These are phyloP conservation scores for Pseudomugil gertrudae DNA, from an alignment of 2,797 vertebrate genomes.

Conservation along the genomic window DNA sequence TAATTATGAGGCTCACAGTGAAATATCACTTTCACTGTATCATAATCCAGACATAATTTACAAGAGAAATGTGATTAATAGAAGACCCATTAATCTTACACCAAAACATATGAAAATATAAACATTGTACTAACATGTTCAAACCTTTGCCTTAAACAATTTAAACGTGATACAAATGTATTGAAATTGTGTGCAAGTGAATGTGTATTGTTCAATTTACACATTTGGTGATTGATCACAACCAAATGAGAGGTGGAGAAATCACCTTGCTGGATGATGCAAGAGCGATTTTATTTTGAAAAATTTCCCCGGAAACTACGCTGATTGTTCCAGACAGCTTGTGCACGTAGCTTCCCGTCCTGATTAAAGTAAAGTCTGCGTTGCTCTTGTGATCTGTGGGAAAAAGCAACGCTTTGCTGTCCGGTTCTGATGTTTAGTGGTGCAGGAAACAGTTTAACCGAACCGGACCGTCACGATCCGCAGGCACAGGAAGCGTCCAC, in stretches of 20 bases:
- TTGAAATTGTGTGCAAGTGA: too few relatives aligned
- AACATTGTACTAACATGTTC: too few relatives aligned
- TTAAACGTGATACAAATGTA: too few relatives aligned
- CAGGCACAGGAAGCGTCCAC: constrained; percentile 19
- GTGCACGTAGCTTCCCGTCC: constrained; percentile 18
- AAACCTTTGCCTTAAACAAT: too few relatives aligned
- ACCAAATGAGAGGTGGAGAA: too few relatives aligned
- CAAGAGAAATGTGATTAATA: background rate
- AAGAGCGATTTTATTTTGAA: constrained; percentile 52
- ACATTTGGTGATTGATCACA: too few relatives aligned
- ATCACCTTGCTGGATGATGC: background rate
- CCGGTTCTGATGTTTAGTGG: background rate
- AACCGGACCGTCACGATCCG: constrained; percentile 14
- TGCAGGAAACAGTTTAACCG: background rate
- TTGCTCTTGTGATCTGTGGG: constrained; percentile 44
- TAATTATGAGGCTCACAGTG: too few relatives aligned
- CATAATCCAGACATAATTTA: background rate
- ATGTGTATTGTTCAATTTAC: too few relatives aligned
- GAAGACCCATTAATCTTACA: too few relatives aligned
- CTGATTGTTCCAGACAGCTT: rapidly evolving
- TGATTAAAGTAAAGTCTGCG: constrained; percentile 42
- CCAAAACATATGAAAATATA: too few relatives aligned
- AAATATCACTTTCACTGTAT: background rate
- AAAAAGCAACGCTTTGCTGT: background rate
- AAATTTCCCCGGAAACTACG: constrained; percentile 6